A percentile compares a stretch with the other conserved stretches of the same genome.
phyloP scores from a whole-genome alignment of 2,113 vertebrate genomes.

The Synchiropus splendidus region DNA sequence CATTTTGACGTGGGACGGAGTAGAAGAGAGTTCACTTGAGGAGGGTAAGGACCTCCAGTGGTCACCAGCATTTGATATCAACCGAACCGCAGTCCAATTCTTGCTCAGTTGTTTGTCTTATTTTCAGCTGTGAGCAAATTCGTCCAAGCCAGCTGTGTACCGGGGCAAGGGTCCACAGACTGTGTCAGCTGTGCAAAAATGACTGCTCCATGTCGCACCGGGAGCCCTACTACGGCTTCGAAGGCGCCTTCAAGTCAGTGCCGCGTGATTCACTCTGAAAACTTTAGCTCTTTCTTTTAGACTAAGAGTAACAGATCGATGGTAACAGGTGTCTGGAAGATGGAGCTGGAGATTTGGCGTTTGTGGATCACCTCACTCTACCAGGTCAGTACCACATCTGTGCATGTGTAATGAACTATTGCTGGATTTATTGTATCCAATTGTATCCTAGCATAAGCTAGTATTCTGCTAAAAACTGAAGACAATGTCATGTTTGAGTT shows the following conservation, averaged over 20 bases:
- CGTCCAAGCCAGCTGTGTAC: slow-evolving; percentile 71
- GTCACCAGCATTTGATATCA: too few species aligned
- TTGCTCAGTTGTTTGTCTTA: neutral
- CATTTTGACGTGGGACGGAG: slow-evolving; percentile 57
- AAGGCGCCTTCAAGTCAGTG: slow-evolving; percentile 75
- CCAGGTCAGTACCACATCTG: too few species aligned
- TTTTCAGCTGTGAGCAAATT: slow-evolving; percentile 63
- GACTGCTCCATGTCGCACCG: slow-evolving; percentile 61
- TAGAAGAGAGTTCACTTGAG: slow-evolving; percentile 55
- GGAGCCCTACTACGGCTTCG: slow-evolving; percentile 67
- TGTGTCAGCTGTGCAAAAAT: slow-evolving; percentile 66
- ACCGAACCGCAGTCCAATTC: too few species aligned
- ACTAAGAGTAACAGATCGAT: neutral
- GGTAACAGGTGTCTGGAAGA: slow-evolving; percentile 76
- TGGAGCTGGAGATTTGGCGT: slow-evolving; percentile 73
- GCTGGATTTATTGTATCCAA: too few species aligned
- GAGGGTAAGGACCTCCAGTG: slow-evolving; percentile 51
- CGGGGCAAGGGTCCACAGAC: slow-evolving; percentile 50
- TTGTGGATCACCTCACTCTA: slow-evolving; percentile 77
- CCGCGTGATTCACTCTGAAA: neutral
- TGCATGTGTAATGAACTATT: too few species aligned
- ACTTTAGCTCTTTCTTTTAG: too few species aligned
- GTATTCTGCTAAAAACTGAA: too few species aligned
- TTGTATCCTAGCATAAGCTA: too few species aligned
- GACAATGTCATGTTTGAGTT: too few species aligned